These are phyloP conservation scores for Brachionus rotundiformis DNA, from an alignment of 1,140 invertebrate species.

Conservation along the genomic window DNA sequence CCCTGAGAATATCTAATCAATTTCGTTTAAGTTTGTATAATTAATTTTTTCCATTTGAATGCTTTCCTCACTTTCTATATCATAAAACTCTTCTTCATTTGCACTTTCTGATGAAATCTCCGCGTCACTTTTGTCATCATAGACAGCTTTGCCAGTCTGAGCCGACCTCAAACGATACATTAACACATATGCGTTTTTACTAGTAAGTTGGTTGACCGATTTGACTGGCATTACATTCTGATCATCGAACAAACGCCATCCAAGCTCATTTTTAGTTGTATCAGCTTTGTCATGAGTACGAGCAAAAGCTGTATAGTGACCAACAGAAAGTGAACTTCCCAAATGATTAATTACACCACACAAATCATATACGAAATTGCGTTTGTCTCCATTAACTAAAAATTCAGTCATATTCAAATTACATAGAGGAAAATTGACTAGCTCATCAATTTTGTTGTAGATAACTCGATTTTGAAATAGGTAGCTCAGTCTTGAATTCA, in stretches of 20 bases:
- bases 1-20: constrained; percentile 19
- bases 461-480: constrained; percentile 14
- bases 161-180: constrained; percentile 19
- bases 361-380: constrained; percentile 30
- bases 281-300: constrained; percentile 21
- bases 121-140: neutral
- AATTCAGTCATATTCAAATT: neutral
- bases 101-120: constrained; percentile 19
- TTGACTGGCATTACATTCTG: neutral
- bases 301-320: constrained; percentile 48
- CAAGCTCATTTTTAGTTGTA: constrained; percentile 5
- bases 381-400: neutral
- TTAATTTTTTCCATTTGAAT: constrained; percentile 23
- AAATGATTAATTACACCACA: constrained; percentile 47
- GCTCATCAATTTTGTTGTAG: constrained; percentile 40
- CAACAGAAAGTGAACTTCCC: neutral
- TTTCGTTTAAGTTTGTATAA: constrained; percentile 50
- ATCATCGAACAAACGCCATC: constrained; percentile 44
- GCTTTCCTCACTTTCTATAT: constrained; percentile 44
- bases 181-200: constrained; percentile 25
- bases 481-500: constrained; percentile 34
- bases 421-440: constrained; percentile 33
- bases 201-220: neutral
- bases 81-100: constrained; percentile 29
- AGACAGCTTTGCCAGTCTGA: neutral